A percentile compares a stretch with the other conserved stretches of the same genome.
Evolutionary conservation across 1,140 invertebrate genomes (phyloP).

Genomic region (Danaus melanippus): DNA sequence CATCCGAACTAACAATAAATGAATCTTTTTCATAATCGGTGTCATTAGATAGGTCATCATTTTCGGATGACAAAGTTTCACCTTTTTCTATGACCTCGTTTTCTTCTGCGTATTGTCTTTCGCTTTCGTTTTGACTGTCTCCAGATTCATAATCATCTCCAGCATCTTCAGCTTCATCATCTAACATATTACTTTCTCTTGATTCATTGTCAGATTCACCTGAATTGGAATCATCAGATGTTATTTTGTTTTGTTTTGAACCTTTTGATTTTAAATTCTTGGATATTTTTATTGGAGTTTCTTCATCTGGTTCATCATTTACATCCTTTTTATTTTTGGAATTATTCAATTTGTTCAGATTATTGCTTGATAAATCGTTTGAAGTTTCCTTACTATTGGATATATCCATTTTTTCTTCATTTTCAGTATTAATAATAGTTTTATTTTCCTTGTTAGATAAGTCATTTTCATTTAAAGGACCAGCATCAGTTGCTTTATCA

Average conservation of each 20-base stretch:
- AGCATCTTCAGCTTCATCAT: slow-evolving; percentile 54
- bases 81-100: slow-evolving; percentile 56
- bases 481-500: background rate
- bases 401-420: background rate
- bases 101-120: slow-evolving; percentile 43
- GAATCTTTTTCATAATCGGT: slow-evolving; percentile 64
- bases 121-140: slow-evolving; percentile 54
- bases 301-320: too few species aligned
- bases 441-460: background rate
- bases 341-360: too few species aligned
- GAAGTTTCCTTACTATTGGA: too few species aligned
- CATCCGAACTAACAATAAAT: slow-evolving; percentile 58
- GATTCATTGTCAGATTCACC: slow-evolving; percentile 31
- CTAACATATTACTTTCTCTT: slow-evolving; percentile 32
- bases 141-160: slow-evolving; percentile 61
- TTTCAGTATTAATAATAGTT: background rate
- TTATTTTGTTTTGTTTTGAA: slow-evolving; percentile 17
- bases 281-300: too few species aligned
- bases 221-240: slow-evolving; percentile 17
- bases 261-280: slow-evolving; percentile 13
- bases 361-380: too few species aligned
- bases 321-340: too few species aligned
- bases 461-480: slow-evolving; percentile 1
- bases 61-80: slow-evolving; percentile 50
- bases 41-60: slow-evolving; percentile 46